Conservation (phyloP, 2,888 invertebrate genomes). For the Callyntrura guangdongensis region DNA sequence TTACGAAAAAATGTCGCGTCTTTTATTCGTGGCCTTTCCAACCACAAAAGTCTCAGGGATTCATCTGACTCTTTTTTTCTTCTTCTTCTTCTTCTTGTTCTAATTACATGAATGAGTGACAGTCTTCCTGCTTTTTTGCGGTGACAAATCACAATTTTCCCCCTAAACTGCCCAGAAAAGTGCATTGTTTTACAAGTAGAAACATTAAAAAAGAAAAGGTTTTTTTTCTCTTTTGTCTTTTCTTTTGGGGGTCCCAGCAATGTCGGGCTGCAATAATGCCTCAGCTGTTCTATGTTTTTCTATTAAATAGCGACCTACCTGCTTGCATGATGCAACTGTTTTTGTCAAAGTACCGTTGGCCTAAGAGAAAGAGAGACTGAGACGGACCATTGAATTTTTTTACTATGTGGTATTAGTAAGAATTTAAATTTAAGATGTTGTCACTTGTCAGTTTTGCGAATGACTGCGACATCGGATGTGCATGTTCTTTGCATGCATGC, state of each 20-base stretch:
- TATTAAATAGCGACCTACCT: neutral
- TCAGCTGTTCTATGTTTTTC: neutral
- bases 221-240: constrained; percentile 63
- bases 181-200: constrained; percentile 50
- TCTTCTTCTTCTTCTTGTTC: constrained; percentile 15
- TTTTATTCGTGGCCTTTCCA: constrained; percentile 51
- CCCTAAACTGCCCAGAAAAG: constrained; percentile 63
- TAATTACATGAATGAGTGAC: constrained; percentile 51
- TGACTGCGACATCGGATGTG: neutral
- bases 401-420: neutral
- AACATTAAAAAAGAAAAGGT: neutral
- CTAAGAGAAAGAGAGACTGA: neutral
- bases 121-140: constrained; percentile 50
- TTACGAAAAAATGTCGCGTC: neutral
- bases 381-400: constrained; percentile 49
- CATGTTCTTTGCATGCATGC: neutral
- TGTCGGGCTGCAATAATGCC: neutral
- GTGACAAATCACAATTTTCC: constrained; percentile 71
- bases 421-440: constrained; percentile 42
- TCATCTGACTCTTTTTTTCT: constrained; percentile 30
- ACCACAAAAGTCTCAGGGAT: constrained; percentile 75
- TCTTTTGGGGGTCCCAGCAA: neutral
- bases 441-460: constrained; percentile 24
- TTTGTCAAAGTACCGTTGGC: constrained; percentile 23
- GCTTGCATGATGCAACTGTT: constrained; percentile 16